Percentiles rank a stretch among this genome's conserved stretches.
phyloP scores from a whole-genome alignment of 1,140 invertebrate species.

The Pseudomyrmex flavicornis region DNA sequence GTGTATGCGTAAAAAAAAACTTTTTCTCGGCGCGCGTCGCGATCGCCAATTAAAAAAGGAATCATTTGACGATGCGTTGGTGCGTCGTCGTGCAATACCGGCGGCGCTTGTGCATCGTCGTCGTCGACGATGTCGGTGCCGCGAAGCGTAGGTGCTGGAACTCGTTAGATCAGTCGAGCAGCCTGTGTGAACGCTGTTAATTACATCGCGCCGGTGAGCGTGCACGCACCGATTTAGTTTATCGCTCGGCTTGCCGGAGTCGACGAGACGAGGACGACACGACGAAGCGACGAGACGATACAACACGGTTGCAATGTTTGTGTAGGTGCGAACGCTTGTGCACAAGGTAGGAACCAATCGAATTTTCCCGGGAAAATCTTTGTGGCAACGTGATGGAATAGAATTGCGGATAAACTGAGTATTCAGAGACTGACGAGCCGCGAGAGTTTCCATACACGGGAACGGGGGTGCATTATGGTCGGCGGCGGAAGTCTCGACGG shows the following conservation, averaged over 20 bases:
- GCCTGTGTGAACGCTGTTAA: conserved; percentile 68
- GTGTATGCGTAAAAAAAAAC: background rate
- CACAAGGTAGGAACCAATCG: conserved; percentile 48
- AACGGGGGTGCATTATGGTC: conserved; percentile 6
- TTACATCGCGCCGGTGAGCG: conserved; percentile 64
- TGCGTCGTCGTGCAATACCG: background rate
- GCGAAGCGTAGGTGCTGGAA: conserved; percentile 44
- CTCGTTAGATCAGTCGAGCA: conserved; percentile 70
- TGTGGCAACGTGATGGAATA: conserved; percentile 48
- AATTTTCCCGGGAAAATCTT: conserved; percentile 63
- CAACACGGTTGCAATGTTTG: conserved; percentile 12
- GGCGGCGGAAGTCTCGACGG: conserved; percentile 34
- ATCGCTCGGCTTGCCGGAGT: conserved; percentile 51
- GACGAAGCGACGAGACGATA: conserved; percentile 16
- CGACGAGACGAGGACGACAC: background rate
- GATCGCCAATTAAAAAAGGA: conserved; percentile 15
- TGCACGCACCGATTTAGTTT: conserved; percentile 67
- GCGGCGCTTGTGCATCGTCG: conserved; percentile 10
- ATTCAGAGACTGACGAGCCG: conserved; percentile 12
- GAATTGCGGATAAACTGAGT: conserved; percentile 46
- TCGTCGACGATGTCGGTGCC: conserved; percentile 28
- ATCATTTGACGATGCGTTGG: conserved; percentile 31
- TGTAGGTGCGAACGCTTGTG: background rate
- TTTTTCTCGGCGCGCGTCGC: background rate
- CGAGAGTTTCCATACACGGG: conserved; percentile 39